phyloP scores from a whole-genome alignment of 2,888 invertebrate genomes.

The Macrostomum cliftonense region DNA sequence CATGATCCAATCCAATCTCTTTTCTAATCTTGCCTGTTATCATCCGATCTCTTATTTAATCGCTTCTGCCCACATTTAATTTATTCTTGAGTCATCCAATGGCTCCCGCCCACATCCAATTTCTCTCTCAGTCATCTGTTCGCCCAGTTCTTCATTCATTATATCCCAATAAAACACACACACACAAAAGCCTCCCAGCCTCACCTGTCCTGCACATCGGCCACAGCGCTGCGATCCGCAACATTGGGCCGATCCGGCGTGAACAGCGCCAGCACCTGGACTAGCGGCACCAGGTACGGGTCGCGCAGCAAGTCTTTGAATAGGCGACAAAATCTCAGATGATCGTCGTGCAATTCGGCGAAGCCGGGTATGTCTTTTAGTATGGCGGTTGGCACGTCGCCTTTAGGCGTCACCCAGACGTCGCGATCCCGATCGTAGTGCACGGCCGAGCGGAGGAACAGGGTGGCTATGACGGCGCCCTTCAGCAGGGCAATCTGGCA shows the following conservation, averaged over 20 bases:
- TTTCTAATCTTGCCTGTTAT: no score
- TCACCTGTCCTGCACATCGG: no score
- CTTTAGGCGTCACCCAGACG: constrained; percentile 56
- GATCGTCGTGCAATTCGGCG: constrained; percentile 26
- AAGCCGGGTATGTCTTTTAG: constrained; percentile 60
- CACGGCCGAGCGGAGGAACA: constrained; percentile 75
- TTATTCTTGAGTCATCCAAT: no score
- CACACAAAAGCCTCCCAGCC: no score
- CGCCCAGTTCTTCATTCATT: no score
- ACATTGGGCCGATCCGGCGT: constrained; percentile 60
- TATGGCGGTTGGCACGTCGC: constrained; percentile 62
- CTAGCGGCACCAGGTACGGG: constrained; percentile 67
- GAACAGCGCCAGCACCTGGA: constrained; percentile 75
- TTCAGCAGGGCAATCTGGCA: constrained; percentile 72
- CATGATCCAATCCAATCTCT: no score
- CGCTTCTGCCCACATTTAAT: no score
- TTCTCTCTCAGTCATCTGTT: no score
- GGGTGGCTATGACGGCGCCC: constrained; percentile 42
- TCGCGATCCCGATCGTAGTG: constrained; percentile 71
- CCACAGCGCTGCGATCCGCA: constrained; percentile 11
- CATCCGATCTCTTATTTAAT: no score
- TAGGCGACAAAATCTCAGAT: constrained; percentile 26
- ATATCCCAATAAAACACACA: no score
- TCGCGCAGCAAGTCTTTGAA: constrained; percentile 47
- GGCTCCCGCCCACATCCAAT: no score